Evolutionary conservation across 2,888 invertebrate species (phyloP), one percentile per base, ranked within the genome.

Genomic region (Lasioglossum marginatum): DNA sequence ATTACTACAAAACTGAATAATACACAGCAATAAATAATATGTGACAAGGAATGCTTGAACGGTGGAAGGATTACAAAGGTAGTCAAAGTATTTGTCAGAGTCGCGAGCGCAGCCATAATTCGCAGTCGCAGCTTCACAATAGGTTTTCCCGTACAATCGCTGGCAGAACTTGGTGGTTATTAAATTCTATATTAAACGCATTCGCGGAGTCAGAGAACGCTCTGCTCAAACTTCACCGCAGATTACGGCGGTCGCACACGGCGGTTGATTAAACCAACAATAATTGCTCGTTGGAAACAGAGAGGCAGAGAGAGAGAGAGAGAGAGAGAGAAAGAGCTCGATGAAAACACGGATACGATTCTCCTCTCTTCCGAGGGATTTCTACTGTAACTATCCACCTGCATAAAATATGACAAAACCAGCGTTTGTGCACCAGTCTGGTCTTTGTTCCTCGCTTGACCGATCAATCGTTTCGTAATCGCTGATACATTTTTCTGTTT

Each of bases 281-380:
- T 82, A 82, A 82, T 82, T 82, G 73, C 34, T 37, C 34, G 68
- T 43, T 37, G 68, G 23, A 23, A 57, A 52, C 34, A 10, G 8
- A 52, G 52, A 1, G 4, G 16, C 4, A 45, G 16, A 48, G 48
- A 48, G 19, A 19, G 5, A 48, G 19, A 48, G 48, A 19, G 19
- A 19, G 16, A 43, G 43, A 23, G 48, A 6, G 19, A 8, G 48
- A 23, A n/a, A 10, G 3, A n/a, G 6, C 27, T 34, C 48, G 40
- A n/a, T 14, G n/a, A 70, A 63, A 63, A 31, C 37, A 34, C 57
- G 66, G 2, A 16, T 63, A n/a, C 19, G 66, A 68, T 19, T 43
- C n/a, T 34, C 31, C 12, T 72, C 40, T 82, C 6, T 52, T 52
- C 12, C 68, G 37, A 0, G 23, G 43, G 19, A 23, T 31, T 45